Base-by-base conservation (phyloP, 1,140 invertebrate genomes). In the Drosophila pruinosa region DNA sequence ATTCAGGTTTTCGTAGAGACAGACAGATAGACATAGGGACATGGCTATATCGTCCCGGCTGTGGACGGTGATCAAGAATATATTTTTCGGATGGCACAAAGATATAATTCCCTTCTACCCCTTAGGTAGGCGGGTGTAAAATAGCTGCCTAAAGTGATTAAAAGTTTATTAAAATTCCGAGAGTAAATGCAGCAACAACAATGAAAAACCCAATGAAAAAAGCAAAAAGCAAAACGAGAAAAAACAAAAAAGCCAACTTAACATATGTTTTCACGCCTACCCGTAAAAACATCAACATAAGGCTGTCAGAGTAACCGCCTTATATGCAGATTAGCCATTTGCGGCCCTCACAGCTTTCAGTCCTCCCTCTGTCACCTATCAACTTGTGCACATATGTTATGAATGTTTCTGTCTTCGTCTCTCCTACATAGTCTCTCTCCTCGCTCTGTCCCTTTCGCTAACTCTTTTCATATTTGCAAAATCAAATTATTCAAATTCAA, bases 211-310 rank as follows among this genome's bases (percentile, higher is more conserved):
- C n/a, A n/a, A n/a, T n/a, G 15, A 59, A 38, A 48, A 53, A 15
- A 26, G 45, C 22, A 43, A 59, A 52, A 62, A 38, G 15, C 71
- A 56, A 38, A 69, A 28, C 17, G 53, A 41, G 1, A 17, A 39
- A 47, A 8, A 26, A 39, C 12, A 59, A 62, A 56, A 59, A 39
- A 48, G 56, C 22, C 15, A 45, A 69, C 34, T 14, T 78, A 88
- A 88, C 82, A 88, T 78, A 88, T 88, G 82, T 88, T 88, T 88
- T 88, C 83, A 88, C 81, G 81, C 81, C 81, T 86, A 86, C 81
- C 72, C 67, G 59, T 14, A 64, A 72, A 75, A 63, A 71, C 21
- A 47, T 54, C 34, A 19, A 36, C 50, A 79, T 80, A 75, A 77
- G 67, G 74, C 71, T 82, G 71, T 64, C 79, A 50, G 63, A 77